Percentiles rank a stretch among this genome's conserved stretches.
Evolutionary conservation across 2,888 invertebrate genomes (phyloP).

Genomic region (Drosophila austrosaltans): DNA sequence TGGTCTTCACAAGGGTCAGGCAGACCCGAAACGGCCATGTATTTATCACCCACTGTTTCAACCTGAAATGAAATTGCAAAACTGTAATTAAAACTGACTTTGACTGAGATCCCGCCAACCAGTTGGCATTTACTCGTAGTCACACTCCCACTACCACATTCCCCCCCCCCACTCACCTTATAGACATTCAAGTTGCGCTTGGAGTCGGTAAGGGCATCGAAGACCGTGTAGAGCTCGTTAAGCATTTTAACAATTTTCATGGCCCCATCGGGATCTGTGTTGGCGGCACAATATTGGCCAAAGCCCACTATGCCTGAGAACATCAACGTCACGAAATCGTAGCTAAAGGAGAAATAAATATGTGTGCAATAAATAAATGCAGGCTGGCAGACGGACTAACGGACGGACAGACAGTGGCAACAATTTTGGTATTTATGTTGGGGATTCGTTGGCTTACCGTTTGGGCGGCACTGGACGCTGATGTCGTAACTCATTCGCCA

Average conservation of each 20-base stretch:
- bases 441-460: constrained; percentile 85
- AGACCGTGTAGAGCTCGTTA: constrained; percentile 96
- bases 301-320: constrained; percentile 98
- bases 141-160: neutral
- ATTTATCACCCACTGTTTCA: constrained; percentile 98
- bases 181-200: constrained; percentile 96
- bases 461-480: constrained; percentile 94
- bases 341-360: constrained; percentile 84
- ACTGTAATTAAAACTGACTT: constrained; percentile 54
- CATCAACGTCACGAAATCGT: constrained; percentile 95
- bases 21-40: constrained; percentile 98
- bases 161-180: constrained; percentile 87
- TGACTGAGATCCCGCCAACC: constrained; percentile 36
- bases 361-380: constrained; percentile 56
- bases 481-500: constrained; percentile 97
- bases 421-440: no score
- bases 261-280: constrained; percentile 95
- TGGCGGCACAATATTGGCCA: constrained; percentile 93
- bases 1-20: constrained; percentile 96
- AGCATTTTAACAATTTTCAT: constrained; percentile 98
- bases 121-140: neutral
- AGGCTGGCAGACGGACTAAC: constrained; percentile 10
- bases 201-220: constrained; percentile 96
- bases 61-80: constrained; percentile 86
- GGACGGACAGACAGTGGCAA: constrained; percentile 1